Evolutionary conservation across 2,113 vertebrate genomes (phyloP).

Genomic region (Alouatta palliata): DNA sequence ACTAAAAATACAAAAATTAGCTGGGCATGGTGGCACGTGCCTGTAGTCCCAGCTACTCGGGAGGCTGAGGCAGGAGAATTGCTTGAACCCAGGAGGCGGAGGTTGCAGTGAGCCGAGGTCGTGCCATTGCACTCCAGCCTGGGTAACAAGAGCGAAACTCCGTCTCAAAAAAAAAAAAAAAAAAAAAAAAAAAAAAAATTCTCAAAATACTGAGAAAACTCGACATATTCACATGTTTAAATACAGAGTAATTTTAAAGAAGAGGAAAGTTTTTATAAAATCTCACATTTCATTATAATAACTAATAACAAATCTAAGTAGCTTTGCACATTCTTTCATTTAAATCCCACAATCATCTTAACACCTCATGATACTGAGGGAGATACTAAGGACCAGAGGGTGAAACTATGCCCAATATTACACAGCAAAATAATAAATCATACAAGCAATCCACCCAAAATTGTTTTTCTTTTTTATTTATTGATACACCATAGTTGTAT

Average conservation of each 20-base stretch:
- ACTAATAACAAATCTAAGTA: background rate
- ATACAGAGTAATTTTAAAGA: background rate
- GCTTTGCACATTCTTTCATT: background rate
- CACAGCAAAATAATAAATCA: background rate
- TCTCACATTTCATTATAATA: background rate
- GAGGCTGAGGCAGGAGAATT: no score
- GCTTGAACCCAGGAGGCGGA: no score
- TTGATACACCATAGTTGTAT: background rate
- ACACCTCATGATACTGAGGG: background rate
- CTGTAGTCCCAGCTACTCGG: no score
- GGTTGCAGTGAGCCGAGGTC: no score
- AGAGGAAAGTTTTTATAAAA: background rate
- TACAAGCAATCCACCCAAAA: background rate
- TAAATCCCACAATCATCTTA: background rate
- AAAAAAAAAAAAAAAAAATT: no score
- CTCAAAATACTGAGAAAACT: background rate
- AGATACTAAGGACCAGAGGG: background rate
- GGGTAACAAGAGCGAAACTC: no score
- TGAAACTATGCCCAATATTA: background rate
- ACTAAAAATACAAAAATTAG: no score
- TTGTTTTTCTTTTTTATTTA: background rate
- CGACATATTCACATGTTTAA: background rate
- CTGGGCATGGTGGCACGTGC: no score
- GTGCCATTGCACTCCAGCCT: no score
- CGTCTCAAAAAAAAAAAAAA: no score